These are phyloP conservation scores for Cassiopea andromeda DNA, from an alignment of 30 jellyfish, hydroid and myxozoan genomes.

Conservation along the genomic window DNA sequence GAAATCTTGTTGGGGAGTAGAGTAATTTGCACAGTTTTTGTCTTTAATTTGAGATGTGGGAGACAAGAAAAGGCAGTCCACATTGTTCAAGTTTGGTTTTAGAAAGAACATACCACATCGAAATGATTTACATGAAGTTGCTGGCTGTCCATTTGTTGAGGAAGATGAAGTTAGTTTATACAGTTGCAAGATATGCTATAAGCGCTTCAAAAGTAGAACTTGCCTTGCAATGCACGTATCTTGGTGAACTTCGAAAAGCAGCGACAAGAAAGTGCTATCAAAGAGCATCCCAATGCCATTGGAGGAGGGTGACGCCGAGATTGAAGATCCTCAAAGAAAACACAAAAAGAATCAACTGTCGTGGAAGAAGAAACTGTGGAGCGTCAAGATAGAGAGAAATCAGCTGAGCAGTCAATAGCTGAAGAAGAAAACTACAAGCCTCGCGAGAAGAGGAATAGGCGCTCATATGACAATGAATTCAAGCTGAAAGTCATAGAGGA, in stretches of 20 bases:
- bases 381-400: too few species aligned
- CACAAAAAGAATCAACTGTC: too few species aligned
- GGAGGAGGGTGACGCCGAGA: conserved; percentile 33
- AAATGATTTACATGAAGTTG: too few species aligned
- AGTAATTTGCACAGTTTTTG: too few species aligned
- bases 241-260: conserved; percentile 57
- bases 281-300: conserved; percentile 12
- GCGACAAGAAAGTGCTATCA: conserved; percentile 5
- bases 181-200: conserved; percentile 22
- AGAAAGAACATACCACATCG: too few species aligned
- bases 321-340: too few species aligned
- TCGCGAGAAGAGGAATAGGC: conserved; percentile 48
- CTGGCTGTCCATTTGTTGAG: not conserved
- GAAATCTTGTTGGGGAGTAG: too few species aligned
- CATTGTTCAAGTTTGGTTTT: too few species aligned
- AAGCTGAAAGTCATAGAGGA: conserved; percentile 11
- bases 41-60: too few species aligned
- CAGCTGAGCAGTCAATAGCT: too few species aligned
- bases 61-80: too few species aligned
- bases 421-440: conserved; percentile 9
- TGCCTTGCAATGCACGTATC: not conserved
- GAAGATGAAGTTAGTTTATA: conserved; percentile 38
- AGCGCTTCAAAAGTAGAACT: conserved; percentile 37
- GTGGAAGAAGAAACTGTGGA: too few species aligned
- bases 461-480: conserved; percentile 39